phyloP scores from a whole-genome alignment of 2,888 invertebrate species.

The Dioctria linearis region DNA sequence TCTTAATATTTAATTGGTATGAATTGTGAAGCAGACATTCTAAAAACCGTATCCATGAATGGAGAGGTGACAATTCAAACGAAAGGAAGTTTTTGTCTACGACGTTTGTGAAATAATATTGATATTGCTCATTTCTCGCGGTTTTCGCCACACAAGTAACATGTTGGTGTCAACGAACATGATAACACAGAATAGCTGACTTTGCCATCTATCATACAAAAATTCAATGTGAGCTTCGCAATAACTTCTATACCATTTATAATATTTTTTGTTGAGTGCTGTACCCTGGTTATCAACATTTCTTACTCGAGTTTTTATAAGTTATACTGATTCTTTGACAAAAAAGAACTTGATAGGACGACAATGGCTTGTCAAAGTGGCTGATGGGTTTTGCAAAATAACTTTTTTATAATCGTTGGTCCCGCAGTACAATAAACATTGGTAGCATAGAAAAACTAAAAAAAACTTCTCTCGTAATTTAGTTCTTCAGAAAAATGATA shows the following conservation, averaged over 20 bases:
- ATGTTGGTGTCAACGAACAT: background rate
- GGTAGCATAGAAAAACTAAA: conserved; percentile 4
- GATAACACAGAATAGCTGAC: background rate
- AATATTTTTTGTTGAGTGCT: background rate
- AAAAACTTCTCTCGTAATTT: background rate
- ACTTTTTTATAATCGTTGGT: background rate
- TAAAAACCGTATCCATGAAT: no score
- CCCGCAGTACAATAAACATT: background rate
- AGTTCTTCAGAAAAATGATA: background rate
- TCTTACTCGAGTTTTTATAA: background rate
- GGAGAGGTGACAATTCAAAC: background rate
- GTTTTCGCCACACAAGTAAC: background rate
- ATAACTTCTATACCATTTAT: background rate
- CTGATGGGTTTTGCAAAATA: conserved; percentile 6
- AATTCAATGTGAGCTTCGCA: background rate
- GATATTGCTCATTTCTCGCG: background rate
- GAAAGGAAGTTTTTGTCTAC: background rate
- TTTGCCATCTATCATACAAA: background rate
- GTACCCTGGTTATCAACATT: background rate
- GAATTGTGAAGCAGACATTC: no score
- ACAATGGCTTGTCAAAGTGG: background rate
- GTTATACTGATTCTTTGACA: background rate
- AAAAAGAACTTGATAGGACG: conserved; percentile 1
- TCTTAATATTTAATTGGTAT: background rate
- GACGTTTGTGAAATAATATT: background rate